phyloP scores from a whole-genome alignment of 2,888 invertebrate genomes.

The Meiosimyza platycephala region DNA sequence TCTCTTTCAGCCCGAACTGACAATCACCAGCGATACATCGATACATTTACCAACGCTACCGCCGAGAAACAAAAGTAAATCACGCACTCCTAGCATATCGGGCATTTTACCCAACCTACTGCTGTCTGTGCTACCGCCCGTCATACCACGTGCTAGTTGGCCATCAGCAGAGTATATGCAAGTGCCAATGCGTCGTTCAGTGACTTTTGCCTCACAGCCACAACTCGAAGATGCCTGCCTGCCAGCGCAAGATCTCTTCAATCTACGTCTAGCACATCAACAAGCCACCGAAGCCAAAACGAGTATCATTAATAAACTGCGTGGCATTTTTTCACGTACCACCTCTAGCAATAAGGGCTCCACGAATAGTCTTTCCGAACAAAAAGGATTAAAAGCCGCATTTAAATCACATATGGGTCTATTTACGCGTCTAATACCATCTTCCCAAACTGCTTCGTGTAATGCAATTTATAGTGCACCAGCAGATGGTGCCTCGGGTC shows the following conservation, averaged over 20 bases:
- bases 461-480: slow-evolving; percentile 70
- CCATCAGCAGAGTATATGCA: slow-evolving; percentile 77
- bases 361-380: slow-evolving; percentile 69
- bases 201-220: slow-evolving; percentile 76
- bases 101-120: slow-evolving; percentile 78
- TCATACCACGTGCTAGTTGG: slow-evolving; percentile 82
- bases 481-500: slow-evolving; percentile 30
- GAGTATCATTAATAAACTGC: slow-evolving; percentile 70
- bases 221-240: slow-evolving; percentile 72
- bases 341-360: slow-evolving; percentile 77
- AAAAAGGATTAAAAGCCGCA: slow-evolving; percentile 74
- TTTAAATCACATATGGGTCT: slow-evolving; percentile 79
- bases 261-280: slow-evolving; percentile 69
- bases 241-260: slow-evolving; percentile 73
- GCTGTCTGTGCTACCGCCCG: slow-evolving; percentile 79
- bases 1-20: slow-evolving; percentile 59
- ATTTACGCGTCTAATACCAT: slow-evolving; percentile 77
- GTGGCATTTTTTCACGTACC: slow-evolving; percentile 74
- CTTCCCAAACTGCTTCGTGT: slow-evolving; percentile 73
- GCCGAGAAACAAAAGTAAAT: slow-evolving; percentile 50
- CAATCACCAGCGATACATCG: slow-evolving; percentile 57
- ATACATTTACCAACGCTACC: slow-evolving; percentile 43
- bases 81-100: slow-evolving; percentile 75
- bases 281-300: slow-evolving; percentile 71
- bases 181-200: slow-evolving; percentile 71